phyloP scores from a whole-genome alignment of 2,888 invertebrate species.

The Lasioglossum villosulum region DNA sequence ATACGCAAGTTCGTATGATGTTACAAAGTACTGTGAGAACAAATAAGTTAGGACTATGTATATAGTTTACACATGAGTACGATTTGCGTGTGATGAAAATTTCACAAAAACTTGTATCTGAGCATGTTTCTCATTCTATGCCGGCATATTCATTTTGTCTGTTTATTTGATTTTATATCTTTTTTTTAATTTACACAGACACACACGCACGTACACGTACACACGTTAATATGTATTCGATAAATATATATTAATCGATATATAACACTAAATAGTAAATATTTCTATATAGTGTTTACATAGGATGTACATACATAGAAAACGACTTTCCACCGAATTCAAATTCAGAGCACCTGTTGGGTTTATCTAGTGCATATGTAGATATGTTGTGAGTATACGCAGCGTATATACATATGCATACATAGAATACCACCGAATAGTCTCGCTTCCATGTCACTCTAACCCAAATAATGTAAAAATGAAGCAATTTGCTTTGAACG shows the following conservation, averaged over 20 bases:
- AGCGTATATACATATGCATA: constrained; percentile 39
- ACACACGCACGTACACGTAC: not conserved
- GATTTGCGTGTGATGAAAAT: constrained; percentile 62
- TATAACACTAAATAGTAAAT: constrained; percentile 23
- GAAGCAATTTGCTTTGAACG: constrained; percentile 58
- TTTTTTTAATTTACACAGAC: constrained; percentile 7
- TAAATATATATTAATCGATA: not conserved
- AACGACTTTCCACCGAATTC: constrained; percentile 48
- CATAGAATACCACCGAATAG: constrained; percentile 66
- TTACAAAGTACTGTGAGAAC: constrained; percentile 14
- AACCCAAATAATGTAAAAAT: constrained; percentile 64
- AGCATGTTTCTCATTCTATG: constrained; percentile 82
- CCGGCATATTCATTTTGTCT: constrained; percentile 82
- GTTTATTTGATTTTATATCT: constrained; percentile 8
- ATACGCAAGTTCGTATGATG: constrained; percentile 58
- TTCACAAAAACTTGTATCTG: constrained; percentile 76
- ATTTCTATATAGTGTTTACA: constrained; percentile 56
- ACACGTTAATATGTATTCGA: not conserved
- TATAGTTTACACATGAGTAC: constrained; percentile 26
- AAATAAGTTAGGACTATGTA: not conserved
- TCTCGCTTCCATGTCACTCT: constrained; percentile 73
- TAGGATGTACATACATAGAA: constrained; percentile 41
- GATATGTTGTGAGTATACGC: not conserved
- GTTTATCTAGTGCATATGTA: constrained; percentile 67
- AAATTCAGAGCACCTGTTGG: constrained; percentile 79